These are phyloP conservation scores for Heliconius congener DNA, from an alignment of 1,140 invertebrate species.

Conservation along the genomic window DNA sequence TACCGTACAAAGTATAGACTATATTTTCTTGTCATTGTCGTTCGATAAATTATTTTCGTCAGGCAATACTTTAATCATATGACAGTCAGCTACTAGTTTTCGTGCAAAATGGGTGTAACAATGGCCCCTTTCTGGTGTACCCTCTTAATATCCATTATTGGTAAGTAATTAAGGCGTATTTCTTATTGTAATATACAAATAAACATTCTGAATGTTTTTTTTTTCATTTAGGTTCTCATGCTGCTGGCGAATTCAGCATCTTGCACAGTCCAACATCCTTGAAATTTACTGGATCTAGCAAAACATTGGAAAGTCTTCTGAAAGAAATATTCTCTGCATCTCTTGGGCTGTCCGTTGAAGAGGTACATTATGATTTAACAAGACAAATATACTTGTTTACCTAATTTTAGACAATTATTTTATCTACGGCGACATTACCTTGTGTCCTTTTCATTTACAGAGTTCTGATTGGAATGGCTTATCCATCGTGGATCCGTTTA, in stretches of 20 bases:
- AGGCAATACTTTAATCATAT: constrained; percentile 73
- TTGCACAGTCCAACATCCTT: constrained; percentile 85
- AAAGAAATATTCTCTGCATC: constrained; percentile 88
- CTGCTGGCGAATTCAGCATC: constrained; percentile 85
- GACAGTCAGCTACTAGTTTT: constrained; percentile 66
- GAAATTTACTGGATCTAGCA: constrained; percentile 83
- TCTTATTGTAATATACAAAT: constrained; percentile 18
- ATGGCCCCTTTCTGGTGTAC: constrained; percentile 66
- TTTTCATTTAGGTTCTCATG: constrained; percentile 80
- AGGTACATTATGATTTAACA: constrained; percentile 61
- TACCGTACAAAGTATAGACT: neutral
- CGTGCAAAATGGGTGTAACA: constrained; percentile 67
- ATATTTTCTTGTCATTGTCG: neutral
- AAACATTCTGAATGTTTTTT: constrained; percentile 26
- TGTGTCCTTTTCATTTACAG: constrained; percentile 58
- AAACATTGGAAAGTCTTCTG: constrained; percentile 81
- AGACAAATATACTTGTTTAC: neutral
- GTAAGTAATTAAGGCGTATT: constrained; percentile 50
- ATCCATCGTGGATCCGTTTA: constrained; percentile 87
- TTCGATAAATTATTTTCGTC: constrained; percentile 4
- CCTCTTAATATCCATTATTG: constrained; percentile 62
- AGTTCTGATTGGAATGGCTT: constrained; percentile 87
- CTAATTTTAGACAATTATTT: neutral
- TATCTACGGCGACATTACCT: neutral
- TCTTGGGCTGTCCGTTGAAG: constrained; percentile 85